Evolutionary conservation across 2,113 vertebrate species (phyloP), one percentile per base, ranked within the genome.

Genomic region (Climacteris rufus): DNA sequence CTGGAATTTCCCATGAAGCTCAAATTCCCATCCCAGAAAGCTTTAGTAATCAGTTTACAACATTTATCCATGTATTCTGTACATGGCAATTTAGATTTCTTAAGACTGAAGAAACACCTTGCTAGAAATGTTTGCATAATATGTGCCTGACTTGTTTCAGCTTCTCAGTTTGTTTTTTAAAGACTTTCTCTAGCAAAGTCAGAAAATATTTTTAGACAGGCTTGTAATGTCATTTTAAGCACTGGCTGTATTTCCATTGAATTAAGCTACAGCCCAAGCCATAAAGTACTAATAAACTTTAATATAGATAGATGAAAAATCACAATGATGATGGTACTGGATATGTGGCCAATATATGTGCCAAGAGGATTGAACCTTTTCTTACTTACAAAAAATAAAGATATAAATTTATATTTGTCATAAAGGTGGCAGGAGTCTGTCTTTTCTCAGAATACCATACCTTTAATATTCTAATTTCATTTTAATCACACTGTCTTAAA

Each of bases 401-500:
- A 69, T 69, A 94, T 88, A 68, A 66, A 90, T n/a, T 30, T 94
- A 68, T 97, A 63, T 75, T 95, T 52, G 16, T 57, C 31, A 5
- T 71, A 87, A 92, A 89, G 40, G 94, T 66, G 63, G 50, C 69
- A 95, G 69, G 63, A 94, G 24, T 66, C 80, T 95, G n/a, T 65
- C 79, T 97, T 96, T 97, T 77, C 87, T 94, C 89, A 93, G 74
- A 96, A 87, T 93, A 72, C 81, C 33, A 15, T 96, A 88, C 56
- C 75, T 94, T 97, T 97, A 97, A 97, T 92, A 92, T 94, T 97
- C 96, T 95, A 93, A 96, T 98, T 97, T 96, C 96, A 97, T 93
- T 91, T 97, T 98, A 97, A 98, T 98, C 97, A 97, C 82, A 84
- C 93, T 97, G 94, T 97, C 97, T 94, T 98, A 96, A 97, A 97